A percentile compares a stretch with the other conserved stretches of the same genome.
phyloP scores from a whole-genome alignment of 2,888 invertebrate genomes.

The Ashinkailepas kermadecensis region DNA sequence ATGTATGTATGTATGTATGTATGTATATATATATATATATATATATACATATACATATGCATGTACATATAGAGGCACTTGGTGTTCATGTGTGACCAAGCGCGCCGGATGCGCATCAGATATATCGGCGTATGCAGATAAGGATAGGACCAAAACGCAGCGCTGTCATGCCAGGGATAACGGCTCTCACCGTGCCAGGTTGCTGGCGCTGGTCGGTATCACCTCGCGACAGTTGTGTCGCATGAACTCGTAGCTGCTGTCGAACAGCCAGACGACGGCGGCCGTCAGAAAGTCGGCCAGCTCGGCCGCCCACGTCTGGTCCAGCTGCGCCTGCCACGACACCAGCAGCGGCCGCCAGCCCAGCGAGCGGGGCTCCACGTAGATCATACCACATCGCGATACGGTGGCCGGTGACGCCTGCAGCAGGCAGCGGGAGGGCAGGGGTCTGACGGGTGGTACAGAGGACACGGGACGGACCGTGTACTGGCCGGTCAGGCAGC shows the following conservation, averaged over 20 bases:
- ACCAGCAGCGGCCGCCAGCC: constrained; percentile 65
- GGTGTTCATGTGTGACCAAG: too few species aligned
- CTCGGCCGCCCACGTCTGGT: constrained; percentile 38
- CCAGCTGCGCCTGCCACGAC: constrained; percentile 36
- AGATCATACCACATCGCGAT: constrained; percentile 89
- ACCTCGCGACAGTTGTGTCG: constrained; percentile 29
- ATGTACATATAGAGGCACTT: too few species aligned
- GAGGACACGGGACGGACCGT: too few species aligned
- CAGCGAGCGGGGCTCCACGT: constrained; percentile 68
- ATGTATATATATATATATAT: too few species aligned
- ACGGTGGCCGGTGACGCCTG: constrained; percentile 84
- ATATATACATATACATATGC: too few species aligned
- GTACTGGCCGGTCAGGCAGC: background rate
- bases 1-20: too few species aligned
- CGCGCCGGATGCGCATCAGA: too few species aligned
- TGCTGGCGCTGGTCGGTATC: constrained; percentile 26
- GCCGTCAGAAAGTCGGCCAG: constrained; percentile 26
- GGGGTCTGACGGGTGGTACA: too few species aligned
- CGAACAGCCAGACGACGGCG: constrained; percentile 32
- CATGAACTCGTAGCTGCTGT: constrained; percentile 29
- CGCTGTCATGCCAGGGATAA: too few species aligned
- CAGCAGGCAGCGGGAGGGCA: background rate
- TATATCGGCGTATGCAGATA: too few species aligned
- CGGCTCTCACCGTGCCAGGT: constrained; percentile 29
- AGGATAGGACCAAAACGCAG: too few species aligned